phyloP scores from a whole-genome alignment of 2,888 invertebrate species.

The Parascotia fuliginaria region DNA sequence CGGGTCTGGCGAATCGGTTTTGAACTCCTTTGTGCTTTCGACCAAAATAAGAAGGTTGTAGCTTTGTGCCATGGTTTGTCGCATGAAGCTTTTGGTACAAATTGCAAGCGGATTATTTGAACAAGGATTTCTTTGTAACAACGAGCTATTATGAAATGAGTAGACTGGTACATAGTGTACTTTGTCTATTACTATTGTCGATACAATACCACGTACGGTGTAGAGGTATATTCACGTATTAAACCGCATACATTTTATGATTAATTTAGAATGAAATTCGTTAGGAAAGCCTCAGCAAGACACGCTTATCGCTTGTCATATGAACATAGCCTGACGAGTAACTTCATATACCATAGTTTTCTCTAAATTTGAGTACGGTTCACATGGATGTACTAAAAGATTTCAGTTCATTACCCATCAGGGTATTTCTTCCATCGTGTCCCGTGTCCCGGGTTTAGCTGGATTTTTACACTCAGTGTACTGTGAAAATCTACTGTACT shows the following conservation, averaged over 20 bases:
- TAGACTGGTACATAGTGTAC: too few species aligned
- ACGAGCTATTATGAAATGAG: background rate
- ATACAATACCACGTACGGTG: too few species aligned
- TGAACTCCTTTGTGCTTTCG: conserved; percentile 77
- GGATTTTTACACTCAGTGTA: conserved; percentile 62
- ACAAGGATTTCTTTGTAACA: conserved; percentile 6
- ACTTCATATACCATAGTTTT: too few species aligned
- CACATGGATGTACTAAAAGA: conserved; percentile 48
- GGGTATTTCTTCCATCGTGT: conserved; percentile 46
- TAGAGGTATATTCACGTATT: conserved; percentile 35
- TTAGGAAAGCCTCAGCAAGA: too few species aligned
- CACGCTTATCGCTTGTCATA: too few species aligned
- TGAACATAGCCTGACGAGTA: too few species aligned
- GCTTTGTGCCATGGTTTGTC: conserved; percentile 71
- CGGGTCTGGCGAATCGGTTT: conserved; percentile 72
- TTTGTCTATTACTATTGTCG: too few species aligned
- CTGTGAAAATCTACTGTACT: conserved; percentile 58
- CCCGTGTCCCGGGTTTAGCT: conserved; percentile 45
- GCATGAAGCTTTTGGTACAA: conserved; percentile 67
- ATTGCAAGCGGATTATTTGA: conserved; percentile 62
- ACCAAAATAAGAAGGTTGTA: conserved; percentile 78
- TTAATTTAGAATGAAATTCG: too few species aligned
- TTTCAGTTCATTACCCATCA: conserved; percentile 66
- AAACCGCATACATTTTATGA: too few species aligned
- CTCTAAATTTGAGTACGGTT: too few species aligned